phyloP scores from a whole-genome alignment of 2,113 vertebrate species.

The human (Homo sapiens) region DNA sequence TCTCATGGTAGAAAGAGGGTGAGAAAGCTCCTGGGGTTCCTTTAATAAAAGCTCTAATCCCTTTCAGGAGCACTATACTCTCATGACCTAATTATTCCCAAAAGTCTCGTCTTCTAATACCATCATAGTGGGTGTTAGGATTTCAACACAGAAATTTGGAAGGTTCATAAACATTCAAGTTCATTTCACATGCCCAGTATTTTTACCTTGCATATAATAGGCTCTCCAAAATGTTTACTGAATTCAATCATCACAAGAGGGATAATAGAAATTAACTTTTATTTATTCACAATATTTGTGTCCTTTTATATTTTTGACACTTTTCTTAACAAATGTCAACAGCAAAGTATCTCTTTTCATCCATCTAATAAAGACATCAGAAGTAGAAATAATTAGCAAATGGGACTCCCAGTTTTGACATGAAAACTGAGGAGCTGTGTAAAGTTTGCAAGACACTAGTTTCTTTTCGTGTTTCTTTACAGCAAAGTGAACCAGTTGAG shows the following conservation, averaged over 20 bases:
- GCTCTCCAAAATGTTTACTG: neutral
- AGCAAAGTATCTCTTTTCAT: neutral
- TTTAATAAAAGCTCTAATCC: neutral
- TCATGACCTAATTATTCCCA: too few species aligned
- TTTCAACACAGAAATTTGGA: too few species aligned
- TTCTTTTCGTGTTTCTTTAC: conserved; percentile 33
- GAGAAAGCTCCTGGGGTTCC: too few species aligned
- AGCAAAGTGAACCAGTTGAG: neutral
- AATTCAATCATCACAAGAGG: neutral
- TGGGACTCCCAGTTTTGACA: conserved; percentile 1
- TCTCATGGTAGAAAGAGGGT: too few species aligned
- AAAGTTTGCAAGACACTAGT: neutral
- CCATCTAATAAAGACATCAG: neutral
- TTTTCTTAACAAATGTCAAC: neutral
- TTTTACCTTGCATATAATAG: neutral
- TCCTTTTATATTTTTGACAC: neutral
- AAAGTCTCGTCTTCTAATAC: too few species aligned
- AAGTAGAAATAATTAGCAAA: neutral
- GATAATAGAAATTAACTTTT: neutral
- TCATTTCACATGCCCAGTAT: neutral
- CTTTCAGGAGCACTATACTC: neutral
- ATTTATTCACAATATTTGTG: neutral
- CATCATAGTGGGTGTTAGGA: too few species aligned
- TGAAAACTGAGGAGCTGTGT: neutral
- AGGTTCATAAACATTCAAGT: neutral